Evolutionary conservation across 2,888 invertebrate genomes (phyloP).

Genomic region (Rotaria macrura): DNA sequence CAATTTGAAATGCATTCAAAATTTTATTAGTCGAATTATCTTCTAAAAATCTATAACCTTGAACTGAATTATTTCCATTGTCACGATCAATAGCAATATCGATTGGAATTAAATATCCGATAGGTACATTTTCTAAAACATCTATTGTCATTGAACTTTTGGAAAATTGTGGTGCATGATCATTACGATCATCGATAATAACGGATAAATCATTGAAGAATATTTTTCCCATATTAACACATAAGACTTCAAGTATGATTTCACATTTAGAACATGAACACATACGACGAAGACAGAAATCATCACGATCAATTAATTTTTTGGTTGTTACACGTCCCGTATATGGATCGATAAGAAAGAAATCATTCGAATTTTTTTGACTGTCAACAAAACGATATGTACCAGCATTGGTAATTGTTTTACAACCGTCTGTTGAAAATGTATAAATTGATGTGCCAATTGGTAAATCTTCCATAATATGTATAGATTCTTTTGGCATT

Average conservation of each 20-base stretch:
- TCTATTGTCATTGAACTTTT: neutral
- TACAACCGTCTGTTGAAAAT: neutral
- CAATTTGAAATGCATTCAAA: neutral
- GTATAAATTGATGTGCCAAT: neutral
- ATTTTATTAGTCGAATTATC: neutral
- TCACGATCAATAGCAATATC: neutral
- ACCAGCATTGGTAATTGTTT: neutral
- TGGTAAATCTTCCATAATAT: conserved; percentile 10
- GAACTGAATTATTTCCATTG: conserved; percentile 3
- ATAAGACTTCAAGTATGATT: neutral
- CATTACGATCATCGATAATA: neutral
- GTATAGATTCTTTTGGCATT: neutral
- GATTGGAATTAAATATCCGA: neutral
- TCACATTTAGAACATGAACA: neutral
- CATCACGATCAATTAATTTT: conserved; percentile 6
- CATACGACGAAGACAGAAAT: neutral
- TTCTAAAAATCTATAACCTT: neutral
- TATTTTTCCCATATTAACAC: neutral
- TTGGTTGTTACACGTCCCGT: conserved; percentile 1
- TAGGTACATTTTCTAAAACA: neutral
- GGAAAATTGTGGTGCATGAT: neutral
- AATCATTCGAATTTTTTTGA: neutral
- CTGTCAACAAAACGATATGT: neutral
- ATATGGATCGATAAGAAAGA: conserved; percentile 4
- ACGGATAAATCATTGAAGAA: neutral